phyloP scores from a whole-genome alignment of 2,113 vertebrate genomes.

The pig (Sus scrofa) region T2T-Sscrofa CM000819.6:66644001-66644500 shows the following conservation, averaged over 20 bases:
- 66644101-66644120: not conserved
- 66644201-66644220: not conserved
- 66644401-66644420: no score
- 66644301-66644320: not conserved
- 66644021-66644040: not conserved
- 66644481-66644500: not conserved
- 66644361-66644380: no score
- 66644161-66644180: not conserved
- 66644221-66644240: not conserved
- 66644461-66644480: not conserved
- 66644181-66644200: not conserved
- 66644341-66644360: no score
- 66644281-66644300: not conserved
- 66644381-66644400: no score
- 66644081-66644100: not conserved
- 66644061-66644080: not conserved
- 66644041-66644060: slow-evolving; percentile 9
- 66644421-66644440: no score
- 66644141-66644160: not conserved
- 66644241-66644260: not conserved
- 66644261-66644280: not conserved
- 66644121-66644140: not conserved
- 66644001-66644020: not conserved
- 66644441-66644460: no score
- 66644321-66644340: not conserved